A percentile compares a stretch with the other conserved stretches of the same genome.
Conservation (phyloP, 1,140 invertebrate genomes). For the Schlechtendalia chinensis region DNA sequence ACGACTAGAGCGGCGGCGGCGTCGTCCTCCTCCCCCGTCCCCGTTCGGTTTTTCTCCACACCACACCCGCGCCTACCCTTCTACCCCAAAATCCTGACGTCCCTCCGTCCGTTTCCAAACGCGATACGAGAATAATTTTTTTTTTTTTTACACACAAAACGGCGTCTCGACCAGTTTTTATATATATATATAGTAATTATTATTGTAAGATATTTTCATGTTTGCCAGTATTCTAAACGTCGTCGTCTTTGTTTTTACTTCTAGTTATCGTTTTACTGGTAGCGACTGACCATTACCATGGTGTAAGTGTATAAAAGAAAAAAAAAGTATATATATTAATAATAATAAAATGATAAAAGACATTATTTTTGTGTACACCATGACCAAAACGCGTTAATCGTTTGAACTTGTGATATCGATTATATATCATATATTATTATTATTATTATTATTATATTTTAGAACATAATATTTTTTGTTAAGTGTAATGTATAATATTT, state of each 20-base stretch:
- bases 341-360: background rate
- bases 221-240: slow-evolving; percentile 43
- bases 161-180: slow-evolving; percentile 23
- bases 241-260: slow-evolving; percentile 39
- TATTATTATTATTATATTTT: slow-evolving; percentile 13
- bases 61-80: no score
- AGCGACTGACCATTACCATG: slow-evolving; percentile 48
- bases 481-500: slow-evolving; percentile 49
- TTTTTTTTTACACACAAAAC: background rate
- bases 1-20: no score
- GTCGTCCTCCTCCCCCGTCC: no score
- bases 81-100: no score
- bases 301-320: slow-evolving; percentile 45
- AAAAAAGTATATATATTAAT: background rate
- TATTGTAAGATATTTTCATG: slow-evolving; percentile 46
- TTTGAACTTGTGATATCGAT: slow-evolving; percentile 50
- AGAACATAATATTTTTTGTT: slow-evolving; percentile 49
- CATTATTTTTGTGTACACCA: slow-evolving; percentile 47
- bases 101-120: no score
- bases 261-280: slow-evolving; percentile 46
- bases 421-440: slow-evolving; percentile 50
- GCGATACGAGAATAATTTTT: background rate
- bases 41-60: no score
- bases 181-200: background rate
- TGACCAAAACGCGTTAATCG: slow-evolving; percentile 49